Evolutionary conservation across 2,888 invertebrate species (phyloP).

Genomic region (Acholoe squamosa): DNA sequence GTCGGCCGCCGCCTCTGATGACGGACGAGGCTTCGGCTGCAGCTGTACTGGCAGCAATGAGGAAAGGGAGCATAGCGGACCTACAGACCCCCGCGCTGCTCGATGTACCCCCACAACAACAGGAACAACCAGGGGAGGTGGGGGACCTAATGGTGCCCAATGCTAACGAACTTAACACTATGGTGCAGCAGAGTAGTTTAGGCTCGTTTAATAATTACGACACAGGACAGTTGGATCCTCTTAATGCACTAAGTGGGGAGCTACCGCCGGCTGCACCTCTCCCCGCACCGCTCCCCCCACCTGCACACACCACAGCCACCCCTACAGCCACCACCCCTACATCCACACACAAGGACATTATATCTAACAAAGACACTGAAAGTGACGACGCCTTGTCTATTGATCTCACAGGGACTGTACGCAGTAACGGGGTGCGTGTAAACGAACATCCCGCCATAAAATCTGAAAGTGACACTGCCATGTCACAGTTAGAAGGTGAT

Average conservation of each 20-base stretch:
- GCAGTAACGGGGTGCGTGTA: slow-evolving; percentile 35
- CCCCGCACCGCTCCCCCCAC: not conserved
- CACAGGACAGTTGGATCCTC: slow-evolving; percentile 19
- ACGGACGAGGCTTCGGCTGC: slow-evolving; percentile 49
- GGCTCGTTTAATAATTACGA: slow-evolving; percentile 16
- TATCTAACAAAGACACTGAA: slow-evolving; percentile 24
- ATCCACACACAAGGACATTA: not conserved
- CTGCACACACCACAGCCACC: not conserved
- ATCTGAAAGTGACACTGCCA: slow-evolving; percentile 44
- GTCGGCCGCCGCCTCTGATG: slow-evolving; percentile 26
- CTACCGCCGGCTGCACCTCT: not conserved
- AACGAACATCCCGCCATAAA: slow-evolving; percentile 33
- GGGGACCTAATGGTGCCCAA: slow-evolving; percentile 31
- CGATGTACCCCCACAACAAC: slow-evolving; percentile 2
- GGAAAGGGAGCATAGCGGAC: slow-evolving; percentile 57
- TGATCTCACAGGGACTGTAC: slow-evolving; percentile 51
- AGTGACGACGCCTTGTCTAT: slow-evolving; percentile 53
- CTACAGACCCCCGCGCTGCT: slow-evolving; percentile 35
- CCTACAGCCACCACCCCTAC: not conserved
- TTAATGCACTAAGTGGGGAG: not conserved
- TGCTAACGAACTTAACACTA: slow-evolving; percentile 19
- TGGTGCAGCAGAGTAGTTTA: slow-evolving; percentile 42
- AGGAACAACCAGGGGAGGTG: too few species aligned
- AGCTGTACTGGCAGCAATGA: slow-evolving; percentile 48
- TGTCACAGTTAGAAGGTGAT: slow-evolving; percentile 36